Evolutionary conservation across 2,797 vertebrate genomes (phyloP).

Genomic region (Rhincodon typus): DNA sequence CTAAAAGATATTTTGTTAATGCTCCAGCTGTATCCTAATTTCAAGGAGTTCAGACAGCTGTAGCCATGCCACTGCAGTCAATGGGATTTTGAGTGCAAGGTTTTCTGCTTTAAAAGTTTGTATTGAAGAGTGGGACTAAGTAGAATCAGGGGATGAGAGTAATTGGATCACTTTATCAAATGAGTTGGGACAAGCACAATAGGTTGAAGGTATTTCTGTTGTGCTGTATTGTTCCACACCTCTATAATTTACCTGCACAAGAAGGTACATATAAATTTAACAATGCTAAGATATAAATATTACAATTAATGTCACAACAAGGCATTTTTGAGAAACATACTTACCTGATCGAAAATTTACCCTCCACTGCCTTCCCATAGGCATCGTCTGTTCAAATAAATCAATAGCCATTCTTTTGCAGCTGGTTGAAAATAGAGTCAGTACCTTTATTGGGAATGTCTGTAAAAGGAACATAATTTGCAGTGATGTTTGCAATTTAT

Average conservation of each 20-base stretch:
- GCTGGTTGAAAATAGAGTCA: conserved; percentile 63
- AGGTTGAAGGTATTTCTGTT: neutral
- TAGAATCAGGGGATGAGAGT: neutral
- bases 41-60: neutral
- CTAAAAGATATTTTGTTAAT: neutral
- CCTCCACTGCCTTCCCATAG: conserved; percentile 71
- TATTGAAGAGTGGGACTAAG: neutral
- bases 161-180: neutral
- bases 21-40: neutral
- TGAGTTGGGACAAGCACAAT: neutral
- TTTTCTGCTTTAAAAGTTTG: neutral
- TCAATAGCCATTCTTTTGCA: conserved; percentile 70
- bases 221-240: neutral
- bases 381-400: conserved; percentile 76
- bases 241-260: neutral
- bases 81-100: neutral
- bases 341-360: conserved; percentile 47
- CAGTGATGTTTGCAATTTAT: neutral
- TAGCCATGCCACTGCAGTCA: neutral
- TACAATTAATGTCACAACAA: conserved; percentile 13
- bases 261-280: neutral
- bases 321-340: neutral
- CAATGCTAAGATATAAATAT: neutral
- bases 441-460: conserved; percentile 60
- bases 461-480: conserved; percentile 43